Conservation (phyloP, 2,113 vertebrate genomes). For the Orthonyx spaldingii region DNA sequence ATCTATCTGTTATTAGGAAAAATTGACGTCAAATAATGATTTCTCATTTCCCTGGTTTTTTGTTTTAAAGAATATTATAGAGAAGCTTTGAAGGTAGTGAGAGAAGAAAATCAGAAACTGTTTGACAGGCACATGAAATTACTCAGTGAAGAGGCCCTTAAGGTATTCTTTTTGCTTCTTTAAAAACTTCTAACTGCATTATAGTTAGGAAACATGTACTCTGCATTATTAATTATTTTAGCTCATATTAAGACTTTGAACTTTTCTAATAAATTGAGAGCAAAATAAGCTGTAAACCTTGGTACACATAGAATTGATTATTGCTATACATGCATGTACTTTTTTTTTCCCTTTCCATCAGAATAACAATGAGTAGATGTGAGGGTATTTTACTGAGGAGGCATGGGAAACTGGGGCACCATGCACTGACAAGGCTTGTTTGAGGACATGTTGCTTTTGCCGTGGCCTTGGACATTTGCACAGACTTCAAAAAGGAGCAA, state of each 20-base stretch:
- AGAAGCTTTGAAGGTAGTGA: constrained; percentile 57
- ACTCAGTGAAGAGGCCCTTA: constrained; percentile 67
- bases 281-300: background rate
- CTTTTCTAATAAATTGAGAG: background rate
- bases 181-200: background rate
- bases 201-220: background rate
- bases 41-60: background rate
- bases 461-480: background rate
- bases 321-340: background rate
- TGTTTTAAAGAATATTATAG: constrained; percentile 65
- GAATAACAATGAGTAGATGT: background rate
- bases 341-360: background rate
- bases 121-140: constrained; percentile 54
- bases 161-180: constrained; percentile 69
- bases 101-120: constrained; percentile 62
- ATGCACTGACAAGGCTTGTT: background rate
- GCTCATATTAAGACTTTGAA: background rate
- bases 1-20: background rate
- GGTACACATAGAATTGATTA: background rate
- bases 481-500: background rate
- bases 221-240: background rate
- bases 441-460: background rate
- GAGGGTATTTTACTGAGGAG: background rate
- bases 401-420: background rate
- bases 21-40: background rate